Percentiles rank a stretch among this genome's conserved stretches.
Conservation (phyloP, 2,888 invertebrate genomes). For the Suillia variegata region DNA sequence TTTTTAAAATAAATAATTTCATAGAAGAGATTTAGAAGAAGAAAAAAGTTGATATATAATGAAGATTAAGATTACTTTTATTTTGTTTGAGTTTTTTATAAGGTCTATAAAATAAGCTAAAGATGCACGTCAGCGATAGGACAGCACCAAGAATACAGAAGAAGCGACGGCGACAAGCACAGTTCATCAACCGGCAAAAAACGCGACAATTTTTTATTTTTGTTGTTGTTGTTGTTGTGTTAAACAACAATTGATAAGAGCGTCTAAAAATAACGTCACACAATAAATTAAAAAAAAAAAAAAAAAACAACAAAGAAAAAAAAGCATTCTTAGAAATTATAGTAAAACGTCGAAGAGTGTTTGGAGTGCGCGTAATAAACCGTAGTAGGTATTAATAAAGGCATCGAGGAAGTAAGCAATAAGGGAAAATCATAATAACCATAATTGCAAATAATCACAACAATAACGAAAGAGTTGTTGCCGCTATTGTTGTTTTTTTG, state of each 20-base stretch:
- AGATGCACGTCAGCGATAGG: not conserved
- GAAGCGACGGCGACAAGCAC: not conserved
- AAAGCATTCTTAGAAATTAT: too few species aligned
- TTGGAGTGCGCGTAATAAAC: not conserved
- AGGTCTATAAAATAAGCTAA: too few species aligned
- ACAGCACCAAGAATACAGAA: not conserved
- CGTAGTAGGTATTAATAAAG: not conserved
- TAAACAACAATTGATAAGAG: constrained; percentile 2
- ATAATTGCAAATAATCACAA: not conserved
- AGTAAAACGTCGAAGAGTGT: not conserved
- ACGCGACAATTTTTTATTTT: not conserved
- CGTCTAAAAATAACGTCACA: not conserved
- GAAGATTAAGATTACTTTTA: too few species aligned
- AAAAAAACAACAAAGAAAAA: too few species aligned
- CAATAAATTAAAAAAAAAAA: too few species aligned
- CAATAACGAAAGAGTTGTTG: not conserved
- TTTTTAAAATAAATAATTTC: too few species aligned
- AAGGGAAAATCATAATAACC: not conserved
- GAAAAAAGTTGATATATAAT: too few species aligned
- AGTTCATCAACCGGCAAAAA: constrained; percentile 14
- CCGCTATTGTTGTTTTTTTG: too few species aligned
- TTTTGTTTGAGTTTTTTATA: too few species aligned
- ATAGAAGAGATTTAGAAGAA: too few species aligned
- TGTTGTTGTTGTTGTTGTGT: not conserved
- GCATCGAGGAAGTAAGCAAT: not conserved